Evolutionary conservation across 2,113 vertebrate genomes (phyloP).

Genomic region (Mus pahari): DNA sequence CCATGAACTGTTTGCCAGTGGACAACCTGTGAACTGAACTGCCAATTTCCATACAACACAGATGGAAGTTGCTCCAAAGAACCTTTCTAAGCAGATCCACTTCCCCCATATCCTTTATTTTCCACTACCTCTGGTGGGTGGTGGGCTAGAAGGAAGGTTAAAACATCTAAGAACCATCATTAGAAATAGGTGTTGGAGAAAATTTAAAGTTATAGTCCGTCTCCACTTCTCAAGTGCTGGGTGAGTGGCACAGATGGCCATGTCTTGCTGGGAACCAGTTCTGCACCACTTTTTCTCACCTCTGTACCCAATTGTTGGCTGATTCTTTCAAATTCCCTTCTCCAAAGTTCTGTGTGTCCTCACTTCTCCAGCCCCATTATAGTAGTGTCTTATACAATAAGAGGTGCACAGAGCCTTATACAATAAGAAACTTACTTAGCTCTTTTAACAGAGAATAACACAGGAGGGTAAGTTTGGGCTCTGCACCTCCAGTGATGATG

Average conservation of each 20-base stretch:
- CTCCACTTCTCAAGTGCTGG: not conserved
- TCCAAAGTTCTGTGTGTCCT: not conserved
- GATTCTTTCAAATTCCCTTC: not conserved
- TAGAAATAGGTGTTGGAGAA: no score
- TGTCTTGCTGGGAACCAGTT: not conserved
- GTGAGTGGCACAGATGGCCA: not conserved
- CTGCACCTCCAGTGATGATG: not conserved
- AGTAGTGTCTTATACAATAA: not conserved
- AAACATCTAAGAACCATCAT: no score
- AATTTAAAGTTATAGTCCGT: no score
- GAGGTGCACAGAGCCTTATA: slow-evolving; percentile 23
- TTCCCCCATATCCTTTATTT: no score
- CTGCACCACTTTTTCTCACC: not conserved
- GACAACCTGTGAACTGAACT: no score
- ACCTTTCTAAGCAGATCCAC: no score
- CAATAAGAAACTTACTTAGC: slow-evolving; percentile 29
- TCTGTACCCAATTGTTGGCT: not conserved
- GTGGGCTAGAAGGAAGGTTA: no score
- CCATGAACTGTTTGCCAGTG: no score
- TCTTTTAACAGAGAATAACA: slow-evolving; percentile 3
- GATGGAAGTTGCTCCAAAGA: no score
- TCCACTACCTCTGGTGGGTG: no score
- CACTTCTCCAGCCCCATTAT: not conserved
- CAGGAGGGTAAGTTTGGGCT: slow-evolving; percentile 15
- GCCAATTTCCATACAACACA: no score